Conservation (phyloP, 1,140 invertebrate genomes). For the Calosoma granatense region DNA sequence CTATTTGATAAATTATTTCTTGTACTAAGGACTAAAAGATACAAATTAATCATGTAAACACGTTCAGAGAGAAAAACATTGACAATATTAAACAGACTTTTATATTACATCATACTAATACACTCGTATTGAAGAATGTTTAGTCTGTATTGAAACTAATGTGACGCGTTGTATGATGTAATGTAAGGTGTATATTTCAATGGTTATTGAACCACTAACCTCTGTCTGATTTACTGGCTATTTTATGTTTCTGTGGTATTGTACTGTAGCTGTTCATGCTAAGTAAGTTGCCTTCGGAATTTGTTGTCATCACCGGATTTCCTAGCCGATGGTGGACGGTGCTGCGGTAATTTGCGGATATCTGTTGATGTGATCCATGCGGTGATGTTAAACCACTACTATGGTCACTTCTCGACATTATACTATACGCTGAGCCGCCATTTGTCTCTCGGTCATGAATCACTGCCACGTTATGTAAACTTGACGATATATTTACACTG, state of each 20-base stretch:
- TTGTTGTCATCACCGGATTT: slow-evolving; percentile 20
- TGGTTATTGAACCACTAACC: not conserved
- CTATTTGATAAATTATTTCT: slow-evolving; percentile 30
- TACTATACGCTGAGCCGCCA: slow-evolving; percentile 20
- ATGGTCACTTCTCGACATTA: slow-evolving; percentile 25
- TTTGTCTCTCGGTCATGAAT: slow-evolving; percentile 15
- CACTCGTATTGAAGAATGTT: too few species aligned
- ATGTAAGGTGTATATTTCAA: too few species aligned
- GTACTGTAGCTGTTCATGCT: slow-evolving; percentile 28
- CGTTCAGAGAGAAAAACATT: too few species aligned
- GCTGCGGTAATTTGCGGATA: slow-evolving; percentile 4
- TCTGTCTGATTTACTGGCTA: not conserved
- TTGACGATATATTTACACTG: slow-evolving; percentile 28
- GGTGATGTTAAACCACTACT: slow-evolving; percentile 7
- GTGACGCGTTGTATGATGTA: not conserved
- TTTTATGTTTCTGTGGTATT: slow-evolving; percentile 11
- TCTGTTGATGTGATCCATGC: slow-evolving; percentile 10
- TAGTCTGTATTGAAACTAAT: not conserved
- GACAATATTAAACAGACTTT: too few species aligned
- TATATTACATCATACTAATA: too few species aligned
- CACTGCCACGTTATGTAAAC: slow-evolving; percentile 33
- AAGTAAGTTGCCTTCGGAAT: slow-evolving; percentile 33
- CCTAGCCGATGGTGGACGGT: slow-evolving; percentile 3
- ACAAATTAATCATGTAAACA: not conserved
- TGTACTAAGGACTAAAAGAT: too few species aligned